phyloP scores from a whole-genome alignment of 2,113 vertebrate genomes.

The Chaetodon auriga region DNA sequence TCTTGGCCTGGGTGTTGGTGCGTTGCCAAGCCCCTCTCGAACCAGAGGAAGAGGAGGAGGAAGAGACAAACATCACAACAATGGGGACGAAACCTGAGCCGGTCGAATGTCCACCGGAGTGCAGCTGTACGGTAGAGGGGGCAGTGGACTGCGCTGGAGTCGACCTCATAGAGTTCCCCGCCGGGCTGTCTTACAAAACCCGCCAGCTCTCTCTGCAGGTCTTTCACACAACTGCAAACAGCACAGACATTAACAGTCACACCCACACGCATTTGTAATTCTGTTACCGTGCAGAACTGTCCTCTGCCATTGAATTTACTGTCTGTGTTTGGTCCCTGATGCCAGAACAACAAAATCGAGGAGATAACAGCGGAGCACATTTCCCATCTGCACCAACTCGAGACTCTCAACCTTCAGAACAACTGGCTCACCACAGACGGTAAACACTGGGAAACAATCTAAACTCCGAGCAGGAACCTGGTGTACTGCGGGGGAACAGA shows the following conservation, averaged over 20 bases:
- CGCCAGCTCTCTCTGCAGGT: conserved; percentile 96
- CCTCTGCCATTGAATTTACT: not conserved
- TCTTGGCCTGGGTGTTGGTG: conserved; percentile 77
- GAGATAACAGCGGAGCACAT: conserved; percentile 91
- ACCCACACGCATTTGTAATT: not conserved
- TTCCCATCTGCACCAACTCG: conserved; percentile 89
- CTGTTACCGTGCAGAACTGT: not conserved
- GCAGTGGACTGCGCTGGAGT: conserved; percentile 94
- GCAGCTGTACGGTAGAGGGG: conserved; percentile 90
- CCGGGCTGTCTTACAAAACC: conserved; percentile 86
- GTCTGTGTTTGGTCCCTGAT: conserved; percentile 56
- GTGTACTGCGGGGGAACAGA: not conserved
- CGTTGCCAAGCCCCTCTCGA: conserved; percentile 70
- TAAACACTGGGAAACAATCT: conserved; percentile 68
- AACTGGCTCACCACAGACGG: conserved; percentile 94
- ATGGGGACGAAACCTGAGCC: not conserved
- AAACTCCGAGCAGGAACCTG: not conserved
- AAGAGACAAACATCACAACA: conserved; percentile 46
- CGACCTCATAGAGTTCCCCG: conserved; percentile 91
- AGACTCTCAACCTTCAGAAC: conserved; percentile 98
- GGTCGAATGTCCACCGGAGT: conserved; percentile 87
- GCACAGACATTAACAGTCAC: not conserved
- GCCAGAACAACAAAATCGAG: conserved; percentile 95
- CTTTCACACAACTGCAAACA: conserved; percentile 3
- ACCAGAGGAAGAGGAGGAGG: conserved; percentile 68